phyloP scores from a whole-genome alignment of 2,797 vertebrate species.

The Enteromius fasciolatus region DNA sequence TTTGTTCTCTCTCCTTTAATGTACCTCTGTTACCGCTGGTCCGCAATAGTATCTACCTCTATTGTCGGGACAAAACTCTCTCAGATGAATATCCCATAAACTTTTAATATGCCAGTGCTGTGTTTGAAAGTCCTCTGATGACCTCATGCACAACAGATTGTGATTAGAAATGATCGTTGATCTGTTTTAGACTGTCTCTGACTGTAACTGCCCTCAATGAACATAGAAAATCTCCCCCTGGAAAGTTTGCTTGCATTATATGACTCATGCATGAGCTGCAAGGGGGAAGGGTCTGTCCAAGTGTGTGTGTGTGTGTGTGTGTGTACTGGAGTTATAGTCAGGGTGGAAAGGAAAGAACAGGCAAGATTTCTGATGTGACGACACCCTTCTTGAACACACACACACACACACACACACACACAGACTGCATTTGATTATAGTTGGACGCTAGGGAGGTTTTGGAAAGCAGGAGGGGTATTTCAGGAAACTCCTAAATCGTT shows the following conservation, averaged over 20 bases:
- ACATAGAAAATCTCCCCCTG: constrained; percentile 8
- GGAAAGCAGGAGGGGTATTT: constrained; percentile 25
- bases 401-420: constrained; percentile 5
- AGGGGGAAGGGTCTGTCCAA: neutral
- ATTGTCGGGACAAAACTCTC: constrained; percentile 21
- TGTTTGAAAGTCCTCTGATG: constrained; percentile 8
- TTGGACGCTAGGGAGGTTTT: neutral
- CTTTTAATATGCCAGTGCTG: neutral
- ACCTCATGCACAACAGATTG: neutral
- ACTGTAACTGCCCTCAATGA: neutral
- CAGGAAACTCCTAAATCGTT: constrained; percentile 48
- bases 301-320: constrained; percentile 24
- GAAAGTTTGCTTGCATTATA: constrained; percentile 41
- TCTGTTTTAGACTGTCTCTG: neutral
- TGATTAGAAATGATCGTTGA: neutral
- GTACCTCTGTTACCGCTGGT: neutral
- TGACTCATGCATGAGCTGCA: constrained; percentile 51
- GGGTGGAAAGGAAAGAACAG: constrained; percentile 38
- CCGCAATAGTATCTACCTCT: neutral
- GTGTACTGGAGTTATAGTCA: neutral
- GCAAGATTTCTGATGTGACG: constrained; percentile 49
- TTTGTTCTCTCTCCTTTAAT: constrained; percentile 18
- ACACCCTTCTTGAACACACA: constrained; percentile 16
- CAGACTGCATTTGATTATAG: constrained; percentile 18
- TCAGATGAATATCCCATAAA: constrained; percentile 3